Conservation (phyloP, 1,140 invertebrate genomes). For the Bathynomus jamesi region DNA sequence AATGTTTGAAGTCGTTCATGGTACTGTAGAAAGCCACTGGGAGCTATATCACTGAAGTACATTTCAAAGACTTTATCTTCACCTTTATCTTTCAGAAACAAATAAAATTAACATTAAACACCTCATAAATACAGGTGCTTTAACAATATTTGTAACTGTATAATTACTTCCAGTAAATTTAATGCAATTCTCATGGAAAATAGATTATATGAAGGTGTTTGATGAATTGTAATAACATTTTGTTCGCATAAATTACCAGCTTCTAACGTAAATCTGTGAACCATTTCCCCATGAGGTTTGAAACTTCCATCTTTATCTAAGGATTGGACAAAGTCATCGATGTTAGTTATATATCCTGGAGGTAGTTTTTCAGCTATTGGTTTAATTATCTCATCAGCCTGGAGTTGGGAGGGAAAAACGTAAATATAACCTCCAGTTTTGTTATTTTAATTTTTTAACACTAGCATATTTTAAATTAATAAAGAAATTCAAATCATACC, state of each 20-base stretch:
- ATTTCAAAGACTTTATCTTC: constrained; percentile 58
- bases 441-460: too few relatives aligned
- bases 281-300: neutral
- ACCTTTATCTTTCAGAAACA: neutral
- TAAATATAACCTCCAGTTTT: too few relatives aligned
- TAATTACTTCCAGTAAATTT: neutral
- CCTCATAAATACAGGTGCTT: neutral
- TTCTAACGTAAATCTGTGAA: neutral
- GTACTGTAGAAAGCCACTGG: constrained; percentile 65
- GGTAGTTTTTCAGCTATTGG: neutral
- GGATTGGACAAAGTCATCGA: neutral
- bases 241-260: neutral
- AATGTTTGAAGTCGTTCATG: constrained; percentile 83
- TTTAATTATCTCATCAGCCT: neutral
- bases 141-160: neutral
- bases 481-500: too few relatives aligned
- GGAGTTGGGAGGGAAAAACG: too few relatives aligned
- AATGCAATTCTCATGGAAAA: neutral
- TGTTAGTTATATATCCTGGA: neutral
- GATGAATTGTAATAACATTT: too few relatives aligned
- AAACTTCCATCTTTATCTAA: constrained; percentile 2
- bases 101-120: neutral
- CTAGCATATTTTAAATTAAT: too few relatives aligned
- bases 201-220: too few relatives aligned
- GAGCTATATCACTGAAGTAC: constrained; percentile 61